Evolutionary conservation across 2,797 vertebrate genomes (phyloP), one percentile per base, ranked within the genome.

Genomic region (Sardinella longiceps): DNA sequence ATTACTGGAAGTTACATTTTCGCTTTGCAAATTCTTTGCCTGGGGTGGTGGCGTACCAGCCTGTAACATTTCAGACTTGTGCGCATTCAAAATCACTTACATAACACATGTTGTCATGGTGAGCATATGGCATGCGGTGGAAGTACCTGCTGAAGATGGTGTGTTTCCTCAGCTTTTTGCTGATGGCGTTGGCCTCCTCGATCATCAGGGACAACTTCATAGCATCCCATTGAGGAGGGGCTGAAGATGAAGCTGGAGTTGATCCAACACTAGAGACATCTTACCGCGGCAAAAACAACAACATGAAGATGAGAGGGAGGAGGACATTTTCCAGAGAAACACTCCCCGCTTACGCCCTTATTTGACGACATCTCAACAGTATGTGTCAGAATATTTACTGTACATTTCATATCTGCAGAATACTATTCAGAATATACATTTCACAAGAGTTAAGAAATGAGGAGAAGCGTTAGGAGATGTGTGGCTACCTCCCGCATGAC

Each of bases 141-240:
- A 25, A 81, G 11, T 82, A 96, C 97, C 96, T 97, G 94, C 93
- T 95, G 90, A 99, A 99, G 60, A 97, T 82, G 0, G 96, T 97
- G 85, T 91, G 92, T 89, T 97, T 97, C 85, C 92, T 94, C 33
- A 97, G 89, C 89, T 96, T 96, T 83, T 86, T 90, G 85, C 97
- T 97, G 89, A 99, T 97, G 83, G 96, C 92, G 86, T 99, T 99
- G 45, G 98, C 98, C 90, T 99, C 98, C 90, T 97, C 97, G 83
- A 99, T 96, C 98, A 99, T 98, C 90, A 98, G 87, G 25, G 98
- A 99, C 39, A 99, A 90, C 88, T 97, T 99, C 97, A 99, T 95
- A 85, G 96, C 92, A 88, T 94, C 96, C 98, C 98, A 99, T 28
- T 93, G 96, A 50, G 96, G 93, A 85, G 91, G 92, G 84, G 81